Evolutionary conservation across 2,888 invertebrate species (phyloP), one percentile per base, ranked within the genome.

Genomic region (Hydroisotoma schaefferi): DNA sequence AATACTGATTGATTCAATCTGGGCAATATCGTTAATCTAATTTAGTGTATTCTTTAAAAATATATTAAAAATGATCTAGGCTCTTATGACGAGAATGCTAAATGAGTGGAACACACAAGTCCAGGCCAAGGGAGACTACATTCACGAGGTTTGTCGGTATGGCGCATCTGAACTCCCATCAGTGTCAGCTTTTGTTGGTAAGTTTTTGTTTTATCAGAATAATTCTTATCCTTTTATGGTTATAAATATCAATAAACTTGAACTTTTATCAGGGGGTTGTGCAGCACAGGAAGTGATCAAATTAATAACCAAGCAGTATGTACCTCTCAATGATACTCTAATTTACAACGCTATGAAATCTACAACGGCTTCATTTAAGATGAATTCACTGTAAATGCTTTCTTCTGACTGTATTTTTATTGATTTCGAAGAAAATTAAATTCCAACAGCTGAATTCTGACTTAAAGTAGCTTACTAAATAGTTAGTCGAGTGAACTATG

Each of bases 261-360:
- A 54, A 38, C 22, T 25, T 37, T n/a, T 54, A 26, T 22, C 76
- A 77, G 91, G 89, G 65, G 98, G 97, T 2, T 88, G 93, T 76
- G 89, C 90, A 26, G 95, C 97, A 6, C 98, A 99, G 75, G 98
- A 98, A 81, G 87, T 87, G 3, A 93, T 97, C 68, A 99, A 99
- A 80, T 81, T 99, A 59, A 83, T 97, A 57, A 98, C 98, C 2
- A 85, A 86, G 74, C 99, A 99, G 80, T 99, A 94, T 78, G 90
- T 93, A 74, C 98, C 98, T 37, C 83, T 99, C 58, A 87, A 95
- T 78, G 97, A 98, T 78, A 93, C 92, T 0, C 90, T 92, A 77
- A 86, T 99, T 71, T 95, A 94, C 79, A 95, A 98, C 81, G 95
- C 90, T 52, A 90, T 93, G 72, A 88, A 88, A 62, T 89, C 91